Conservation (phyloP, 2,113 vertebrate genomes). For the Bagarius yarrelli region DNA sequence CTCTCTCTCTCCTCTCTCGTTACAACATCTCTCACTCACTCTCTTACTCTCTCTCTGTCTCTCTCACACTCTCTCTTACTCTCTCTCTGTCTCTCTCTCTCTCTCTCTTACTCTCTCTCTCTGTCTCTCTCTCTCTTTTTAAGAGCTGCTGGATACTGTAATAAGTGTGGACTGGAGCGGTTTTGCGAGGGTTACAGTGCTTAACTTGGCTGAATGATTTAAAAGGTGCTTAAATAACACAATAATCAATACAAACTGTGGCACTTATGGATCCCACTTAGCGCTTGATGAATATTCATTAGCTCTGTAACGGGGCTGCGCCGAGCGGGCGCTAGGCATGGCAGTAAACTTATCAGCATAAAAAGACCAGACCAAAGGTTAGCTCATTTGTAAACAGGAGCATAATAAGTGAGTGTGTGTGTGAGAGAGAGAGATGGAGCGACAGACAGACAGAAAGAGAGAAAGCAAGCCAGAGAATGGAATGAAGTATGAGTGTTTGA, state of each 20-base stretch:
- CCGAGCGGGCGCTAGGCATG: conserved; percentile 54
- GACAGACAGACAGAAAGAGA: conserved; percentile 45
- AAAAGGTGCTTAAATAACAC: conserved; percentile 76
- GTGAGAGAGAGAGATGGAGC: conserved; percentile 52
- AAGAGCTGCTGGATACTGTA: conserved; percentile 55
- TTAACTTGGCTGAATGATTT: conserved; percentile 74
- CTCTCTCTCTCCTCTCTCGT: no score
- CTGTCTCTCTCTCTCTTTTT: not conserved
- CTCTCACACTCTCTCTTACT: no score
- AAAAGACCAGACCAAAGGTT: conserved; percentile 69
- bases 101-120: no score
- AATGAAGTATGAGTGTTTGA: not conserved
- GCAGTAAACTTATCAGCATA: conserved; percentile 66
- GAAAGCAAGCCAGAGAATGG: not conserved
- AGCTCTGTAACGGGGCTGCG: conserved; percentile 69
- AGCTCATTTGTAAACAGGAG: conserved; percentile 75
- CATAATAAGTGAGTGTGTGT: conserved; percentile 42
- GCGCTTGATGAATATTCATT: conserved; percentile 60
- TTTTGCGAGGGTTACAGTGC: conserved; percentile 54
- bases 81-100: no score
- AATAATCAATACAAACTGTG: conserved; percentile 65
- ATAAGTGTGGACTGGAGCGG: conserved; percentile 55
- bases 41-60: no score
- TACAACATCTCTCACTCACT: no score
- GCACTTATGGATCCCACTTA: conserved; percentile 55